Evolutionary conservation across 1,140 invertebrate species (phyloP), one percentile per base, ranked within the genome.

Genomic region (Apocrypta bakeri): DNA sequence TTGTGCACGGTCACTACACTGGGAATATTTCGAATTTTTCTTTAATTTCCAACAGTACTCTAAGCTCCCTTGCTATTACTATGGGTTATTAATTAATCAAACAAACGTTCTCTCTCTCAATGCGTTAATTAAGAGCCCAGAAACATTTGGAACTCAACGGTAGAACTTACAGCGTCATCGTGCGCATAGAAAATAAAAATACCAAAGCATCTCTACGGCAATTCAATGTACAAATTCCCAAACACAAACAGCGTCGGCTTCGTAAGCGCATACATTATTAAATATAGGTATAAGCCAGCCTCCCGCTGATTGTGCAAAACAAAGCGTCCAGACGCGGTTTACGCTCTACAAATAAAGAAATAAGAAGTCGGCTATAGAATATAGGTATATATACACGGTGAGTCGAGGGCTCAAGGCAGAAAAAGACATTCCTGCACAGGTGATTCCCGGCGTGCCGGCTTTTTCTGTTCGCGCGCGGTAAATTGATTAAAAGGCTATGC

Each of bases 401-500:
- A 37, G 33, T 37, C 33, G 33, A 37, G 33, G 33, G 33, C 33
- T 9, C 48, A 9, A 64, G 61, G 37, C n/a, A n/a, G 61, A 7
- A 63, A 9, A 61, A 31, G 74, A 56, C 29, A 77, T 77, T 77
- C 74, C 74, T 40, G 74, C 74, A n/a, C 48, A 77, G 74, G 74
- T 77, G 74, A 77, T 64, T 75, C 1, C 42, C 72, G 74, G 56
- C 74, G 74, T 33, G 61, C 75, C 75, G 24, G 27, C 17, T 79
- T 79, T 79, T 79, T 79, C 66, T 33, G 66, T 27, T 40, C 63
- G 76, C 37, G 56, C 76, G 77, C 77, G 77, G 66, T 61, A 71
- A 71, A 79, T 79, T 79, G 77, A 79, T 79, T 79, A 79, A 79
- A 79, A 71, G 77, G 29, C 77, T 71, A 21, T 31, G 63, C 64